Conservation (phyloP, 1,140 invertebrate genomes). For the Ips nitidus region DNA sequence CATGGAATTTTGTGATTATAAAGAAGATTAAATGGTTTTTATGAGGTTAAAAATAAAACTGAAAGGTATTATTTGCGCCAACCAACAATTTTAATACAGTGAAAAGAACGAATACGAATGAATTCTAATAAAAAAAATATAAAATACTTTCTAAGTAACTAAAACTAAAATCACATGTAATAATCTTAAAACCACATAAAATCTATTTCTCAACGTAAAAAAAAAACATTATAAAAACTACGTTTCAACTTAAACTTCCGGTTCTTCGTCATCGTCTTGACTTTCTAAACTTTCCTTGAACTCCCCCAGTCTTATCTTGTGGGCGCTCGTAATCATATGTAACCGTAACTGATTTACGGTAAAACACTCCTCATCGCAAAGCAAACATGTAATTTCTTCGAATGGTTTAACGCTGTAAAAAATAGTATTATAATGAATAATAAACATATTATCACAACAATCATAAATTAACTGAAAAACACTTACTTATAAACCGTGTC, state of each 20-base stretch:
- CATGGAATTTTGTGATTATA: no score
- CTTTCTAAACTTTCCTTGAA: constrained; percentile 8
- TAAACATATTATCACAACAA: no score
- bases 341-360: constrained; percentile 52
- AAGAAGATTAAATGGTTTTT: no score
- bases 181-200: no score
- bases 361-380: constrained; percentile 53
- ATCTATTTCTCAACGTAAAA: neutral
- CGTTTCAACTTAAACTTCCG: neutral
- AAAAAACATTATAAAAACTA: constrained; percentile 5
- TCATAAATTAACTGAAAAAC: neutral
- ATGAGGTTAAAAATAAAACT: no score
- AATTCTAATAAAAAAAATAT: neutral
- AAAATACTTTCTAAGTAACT: neutral
- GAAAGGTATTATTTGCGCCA: no score
- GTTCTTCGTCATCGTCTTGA: constrained; percentile 4
- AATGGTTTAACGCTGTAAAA: constrained; percentile 51
- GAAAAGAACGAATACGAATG: neutral
- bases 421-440: constrained; percentile 11
- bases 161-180: neutral
- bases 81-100: neutral
- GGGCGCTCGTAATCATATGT: constrained; percentile 54
- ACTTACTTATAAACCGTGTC: constrained; percentile 52
- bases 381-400: constrained; percentile 48
- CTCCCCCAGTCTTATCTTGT: constrained; percentile 40